Evolutionary conservation across 2,797 vertebrate species (phyloP), one percentile per base, ranked within the genome.

Genomic region (Rhynchonycteris naso): DNA sequence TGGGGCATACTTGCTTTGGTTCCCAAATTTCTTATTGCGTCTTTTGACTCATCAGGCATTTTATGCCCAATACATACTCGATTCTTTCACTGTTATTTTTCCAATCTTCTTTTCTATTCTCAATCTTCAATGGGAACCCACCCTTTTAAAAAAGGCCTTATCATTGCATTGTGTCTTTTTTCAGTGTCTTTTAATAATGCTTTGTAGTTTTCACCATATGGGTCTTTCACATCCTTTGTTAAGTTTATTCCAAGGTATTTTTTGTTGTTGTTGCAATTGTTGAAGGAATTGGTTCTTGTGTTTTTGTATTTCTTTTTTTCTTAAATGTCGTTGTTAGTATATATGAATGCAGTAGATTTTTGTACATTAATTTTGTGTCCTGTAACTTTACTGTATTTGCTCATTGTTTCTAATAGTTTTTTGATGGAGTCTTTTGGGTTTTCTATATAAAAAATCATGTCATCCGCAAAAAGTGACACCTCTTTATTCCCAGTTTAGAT

Each of bases 111-210:
- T 90, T 87, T 22, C 28, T 33, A 69, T 7, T 85, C 74, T 47
- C 15, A 84, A 75, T 33, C 79, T 54, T 93, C 82, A 19, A 38
- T 61, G 26, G 79, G 69, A 59, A 30, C 75, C 35, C 61, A 68
- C 61, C 80, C 76, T 38, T 76, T 93, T 52, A 18, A 63, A 88
- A 88, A 83, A 75, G 24, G n/a, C 43, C 66, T 89, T 80, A 33
- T 38, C 66, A 87, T 76, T 76, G 54, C 74, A 76, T 22, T 76
- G 30, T n/a, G 50, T 54, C 19, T 33, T 52, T 52, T 52, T 75
- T 54, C 16, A 33, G 22, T 22, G 19, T 54, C 30, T 54, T 76
- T 13, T 54, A 76, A 76, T n/a, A 33, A 54, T 54, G 50, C 9
- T 35, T 68, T 35, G 65, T 21, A 68, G n/a, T 21, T 33, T 68